phyloP scores from a whole-genome alignment of 2,113 vertebrate species.

The Cygnus atratus region DNA sequence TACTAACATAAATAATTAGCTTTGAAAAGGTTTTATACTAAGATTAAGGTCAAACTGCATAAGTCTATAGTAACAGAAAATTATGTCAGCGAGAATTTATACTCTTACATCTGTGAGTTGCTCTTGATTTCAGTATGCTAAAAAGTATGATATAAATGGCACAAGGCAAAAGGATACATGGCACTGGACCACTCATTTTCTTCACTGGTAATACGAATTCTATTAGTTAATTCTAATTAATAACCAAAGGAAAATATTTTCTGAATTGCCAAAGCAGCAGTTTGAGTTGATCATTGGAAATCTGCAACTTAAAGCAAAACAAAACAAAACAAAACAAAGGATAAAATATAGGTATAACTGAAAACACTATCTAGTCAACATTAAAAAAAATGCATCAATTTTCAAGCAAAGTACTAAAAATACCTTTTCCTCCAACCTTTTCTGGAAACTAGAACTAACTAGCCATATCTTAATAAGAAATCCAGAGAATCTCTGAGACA shows the following conservation, averaged over 20 bases:
- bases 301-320: background rate
- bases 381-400: background rate
- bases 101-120: background rate
- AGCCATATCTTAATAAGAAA: background rate
- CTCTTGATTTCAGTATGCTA: background rate
- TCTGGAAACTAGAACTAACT: background rate
- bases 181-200: background rate
- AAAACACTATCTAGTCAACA: background rate
- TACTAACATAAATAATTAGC: background rate
- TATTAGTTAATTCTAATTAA: no score
- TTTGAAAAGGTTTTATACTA: background rate
- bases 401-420: background rate
- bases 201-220: background rate
- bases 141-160: background rate
- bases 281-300: background rate
- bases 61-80: background rate
- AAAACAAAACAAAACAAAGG: background rate
- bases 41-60: background rate
- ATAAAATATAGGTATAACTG: background rate
- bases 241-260: background rate
- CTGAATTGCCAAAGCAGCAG: background rate
- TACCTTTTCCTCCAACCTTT: background rate
- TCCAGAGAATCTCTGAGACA: background rate
- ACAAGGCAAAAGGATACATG: rapidly evolving
- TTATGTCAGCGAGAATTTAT: background rate